Evolutionary conservation across 1,140 invertebrate species (phyloP).

Genomic region (Eriosoma lanigerum): DNA sequence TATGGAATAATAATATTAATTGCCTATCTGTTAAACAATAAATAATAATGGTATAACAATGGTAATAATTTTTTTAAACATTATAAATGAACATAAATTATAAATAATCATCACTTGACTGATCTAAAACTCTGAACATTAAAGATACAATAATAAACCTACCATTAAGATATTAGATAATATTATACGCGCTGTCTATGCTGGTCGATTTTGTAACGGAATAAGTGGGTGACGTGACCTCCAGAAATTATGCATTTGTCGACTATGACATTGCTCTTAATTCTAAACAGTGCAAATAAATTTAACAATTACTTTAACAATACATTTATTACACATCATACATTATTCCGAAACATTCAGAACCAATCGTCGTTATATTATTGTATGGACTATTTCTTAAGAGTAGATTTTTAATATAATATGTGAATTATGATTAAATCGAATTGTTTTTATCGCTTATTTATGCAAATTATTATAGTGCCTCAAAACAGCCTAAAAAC

Average conservation of each 20-base stretch:
- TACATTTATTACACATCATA: not conserved
- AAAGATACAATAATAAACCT: too few relatives aligned
- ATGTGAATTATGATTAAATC: not conserved
- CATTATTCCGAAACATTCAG: not conserved
- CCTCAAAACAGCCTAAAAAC: not conserved
- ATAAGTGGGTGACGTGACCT: slow-evolving; percentile 1
- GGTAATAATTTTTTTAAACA: too few relatives aligned
- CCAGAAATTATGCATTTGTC: not conserved
- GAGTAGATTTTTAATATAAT: not conserved
- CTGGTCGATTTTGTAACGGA: not conserved
- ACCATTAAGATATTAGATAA: too few relatives aligned
- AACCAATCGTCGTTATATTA: not conserved
- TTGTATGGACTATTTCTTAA: too few relatives aligned
- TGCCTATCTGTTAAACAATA: too few relatives aligned
- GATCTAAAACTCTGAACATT: too few relatives aligned
- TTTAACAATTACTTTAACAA: not conserved
- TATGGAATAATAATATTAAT: too few relatives aligned
- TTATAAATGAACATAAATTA: too few relatives aligned
- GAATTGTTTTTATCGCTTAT: not conserved
- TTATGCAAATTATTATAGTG: too few relatives aligned
- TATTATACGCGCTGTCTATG: not conserved
- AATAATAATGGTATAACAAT: too few relatives aligned
- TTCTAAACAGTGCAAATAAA: not conserved
- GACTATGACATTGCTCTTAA: not conserved
- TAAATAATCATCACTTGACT: too few relatives aligned